A percentile compares a stretch with the other conserved stretches of the same genome.
These are phyloP conservation scores for Eristalis arbustorum DNA, from an alignment of 2,888 invertebrate genomes.

Conservation along the genomic window DNA sequence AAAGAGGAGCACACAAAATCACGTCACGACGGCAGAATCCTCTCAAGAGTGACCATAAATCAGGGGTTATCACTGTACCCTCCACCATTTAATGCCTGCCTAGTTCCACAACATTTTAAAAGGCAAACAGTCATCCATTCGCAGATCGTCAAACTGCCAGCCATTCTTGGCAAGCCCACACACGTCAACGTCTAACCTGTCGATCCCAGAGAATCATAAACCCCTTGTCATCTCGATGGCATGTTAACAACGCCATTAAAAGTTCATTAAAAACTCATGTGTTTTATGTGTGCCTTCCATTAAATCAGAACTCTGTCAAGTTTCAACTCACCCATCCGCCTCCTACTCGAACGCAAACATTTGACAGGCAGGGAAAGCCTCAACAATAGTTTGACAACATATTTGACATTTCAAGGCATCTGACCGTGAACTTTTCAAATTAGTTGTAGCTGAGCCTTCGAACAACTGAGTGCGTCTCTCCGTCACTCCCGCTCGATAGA, in stretches of 20 bases:
- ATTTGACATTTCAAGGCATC: slow-evolving; percentile 39
- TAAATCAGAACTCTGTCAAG: not conserved
- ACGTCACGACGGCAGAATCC: too few relatives aligned
- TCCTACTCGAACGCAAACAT: not conserved
- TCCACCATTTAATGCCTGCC: too few relatives aligned
- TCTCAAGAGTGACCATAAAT: too few relatives aligned
- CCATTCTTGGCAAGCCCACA: not conserved
- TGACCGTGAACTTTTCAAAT: slow-evolving; percentile 50
- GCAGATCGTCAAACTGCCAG: not conserved
- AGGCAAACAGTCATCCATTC: not conserved
- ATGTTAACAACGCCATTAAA: not conserved
- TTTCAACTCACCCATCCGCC: not conserved
- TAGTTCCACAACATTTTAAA: too few relatives aligned
- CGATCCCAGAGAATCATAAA: not conserved
- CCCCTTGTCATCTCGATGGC: not conserved
- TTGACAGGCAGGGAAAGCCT: not conserved
- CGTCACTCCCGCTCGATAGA: not conserved
- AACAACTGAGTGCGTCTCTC: slow-evolving; percentile 2
- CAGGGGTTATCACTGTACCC: too few relatives aligned
- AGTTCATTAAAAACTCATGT: not conserved
- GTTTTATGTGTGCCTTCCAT: not conserved
- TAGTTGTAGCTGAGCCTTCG: slow-evolving; percentile 16
- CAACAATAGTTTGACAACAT: slow-evolving; percentile 33
- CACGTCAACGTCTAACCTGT: not conserved
- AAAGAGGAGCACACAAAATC: too few relatives aligned